These are phyloP conservation scores for Macrosiphum euphorbiae DNA, from an alignment of 2,888 invertebrate genomes.

Conservation along the genomic window DNA sequence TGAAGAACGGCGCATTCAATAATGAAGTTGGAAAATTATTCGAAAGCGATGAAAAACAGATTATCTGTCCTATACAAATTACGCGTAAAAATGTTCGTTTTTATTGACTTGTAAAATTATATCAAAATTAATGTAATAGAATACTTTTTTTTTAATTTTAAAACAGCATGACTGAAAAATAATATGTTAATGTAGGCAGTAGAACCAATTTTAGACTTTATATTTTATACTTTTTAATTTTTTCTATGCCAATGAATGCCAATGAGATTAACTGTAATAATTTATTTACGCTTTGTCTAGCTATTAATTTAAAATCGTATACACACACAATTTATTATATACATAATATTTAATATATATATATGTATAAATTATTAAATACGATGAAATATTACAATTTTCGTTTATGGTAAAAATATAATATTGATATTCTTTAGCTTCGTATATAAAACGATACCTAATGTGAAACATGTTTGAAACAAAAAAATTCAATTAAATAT, in stretches of 20 bases:
- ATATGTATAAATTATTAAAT: not conserved
- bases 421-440: not conserved
- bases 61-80: not conserved
- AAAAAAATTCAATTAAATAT: not conserved
- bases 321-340: not conserved
- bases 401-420: not conserved
- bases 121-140: not conserved
- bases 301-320: not conserved
- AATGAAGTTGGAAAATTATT: not conserved
- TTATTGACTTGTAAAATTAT: not conserved
- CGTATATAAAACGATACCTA: not conserved
- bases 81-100: not conserved
- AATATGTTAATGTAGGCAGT: not conserved
- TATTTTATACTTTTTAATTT: not conserved
- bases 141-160: not conserved
- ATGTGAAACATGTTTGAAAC: not conserved
- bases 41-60: not conserved
- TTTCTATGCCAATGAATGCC: not conserved
- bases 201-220: not conserved
- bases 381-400: not conserved
- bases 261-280: not conserved
- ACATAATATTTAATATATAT: not conserved
- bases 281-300: not conserved
- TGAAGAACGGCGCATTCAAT: not conserved
- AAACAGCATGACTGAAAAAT: not conserved